Base-by-base conservation (phyloP, 64 coral and sea anemone species). In the Actinia tenebrosa region DNA sequence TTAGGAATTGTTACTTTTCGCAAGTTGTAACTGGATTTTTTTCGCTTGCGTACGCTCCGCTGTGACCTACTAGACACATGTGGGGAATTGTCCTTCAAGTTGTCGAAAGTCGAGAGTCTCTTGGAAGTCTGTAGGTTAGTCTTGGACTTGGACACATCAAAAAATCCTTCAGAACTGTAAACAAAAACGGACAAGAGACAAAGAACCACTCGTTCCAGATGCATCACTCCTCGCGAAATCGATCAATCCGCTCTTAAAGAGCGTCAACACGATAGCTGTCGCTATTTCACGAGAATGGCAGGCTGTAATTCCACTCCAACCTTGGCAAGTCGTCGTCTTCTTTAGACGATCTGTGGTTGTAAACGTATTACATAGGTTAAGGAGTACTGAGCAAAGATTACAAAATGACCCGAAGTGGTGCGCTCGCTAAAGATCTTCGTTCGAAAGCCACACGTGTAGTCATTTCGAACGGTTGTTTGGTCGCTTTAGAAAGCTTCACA, bases 51-150 rank as follows among this genome's bases (percentile, higher is more conserved):
- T 52, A 83, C 89, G 7, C 88, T 87, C 77, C 91, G 89, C 56
- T 83, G 87, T 45, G 87, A 88, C 71, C 94, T 85, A 16, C 61
- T 44, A 52, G 50, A 87, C 63, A 54, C 72, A 84, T 95, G 89
- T 92, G 90, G 56, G 50, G 88, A 89, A 91, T 84, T 89, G 86
- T 92, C 94, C 91, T 77, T 88, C 79, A 95, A 95, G 84, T 89
- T 86, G 84, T 95, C 86, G 87, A 95, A 87, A 92, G 91, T 95
- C 77, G 91, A 95, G 94, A 86, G 87, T 89, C 90, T 95, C 84
- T 78, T 64, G 78, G 85, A 80, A 60, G 77, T 84, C 78, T 58
- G 61, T 69, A 56, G 78, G 16, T 79, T 61, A 47, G 82, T 89
- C 60, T 92, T 87, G 78, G 84, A 91, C 88, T 88, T 89, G 30